Evolutionary conservation across 2,113 vertebrate species (phyloP).

Genomic region (Microtus richardsoni): DNA sequence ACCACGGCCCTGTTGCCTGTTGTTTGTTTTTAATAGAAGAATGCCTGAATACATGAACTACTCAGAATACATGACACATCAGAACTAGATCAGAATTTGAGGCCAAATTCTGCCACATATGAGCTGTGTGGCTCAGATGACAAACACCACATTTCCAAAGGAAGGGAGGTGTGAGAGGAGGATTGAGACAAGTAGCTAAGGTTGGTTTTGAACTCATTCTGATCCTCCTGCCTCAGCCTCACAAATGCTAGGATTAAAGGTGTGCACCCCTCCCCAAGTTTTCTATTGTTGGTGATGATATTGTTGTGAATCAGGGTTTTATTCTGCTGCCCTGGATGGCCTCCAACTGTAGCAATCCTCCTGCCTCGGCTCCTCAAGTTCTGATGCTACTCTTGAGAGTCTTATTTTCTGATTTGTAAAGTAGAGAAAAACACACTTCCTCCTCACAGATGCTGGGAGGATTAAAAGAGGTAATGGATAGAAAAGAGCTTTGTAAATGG

Average conservation of each 20-base stretch:
- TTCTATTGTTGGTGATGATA: background rate
- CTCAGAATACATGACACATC: background rate
- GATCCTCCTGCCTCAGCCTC: background rate
- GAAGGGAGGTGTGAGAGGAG: background rate
- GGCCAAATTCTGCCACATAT: background rate
- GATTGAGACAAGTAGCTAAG: background rate
- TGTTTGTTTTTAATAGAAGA: background rate
- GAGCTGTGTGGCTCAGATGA: background rate
- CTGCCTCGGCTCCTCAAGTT: background rate
- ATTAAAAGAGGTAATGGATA: conserved; percentile 41
- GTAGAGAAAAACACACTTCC: background rate
- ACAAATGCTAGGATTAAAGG: background rate
- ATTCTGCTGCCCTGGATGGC: background rate
- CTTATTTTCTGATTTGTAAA: conserved; percentile 41
- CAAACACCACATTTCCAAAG: background rate
- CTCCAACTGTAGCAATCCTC: background rate
- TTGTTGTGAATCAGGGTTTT: background rate
- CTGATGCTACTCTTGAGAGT: background rate
- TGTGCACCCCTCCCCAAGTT: background rate
- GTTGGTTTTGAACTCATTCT: background rate
- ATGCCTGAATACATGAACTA: background rate
- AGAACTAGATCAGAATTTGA: background rate
- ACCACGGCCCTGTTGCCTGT: background rate
- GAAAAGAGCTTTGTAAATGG: conserved; percentile 39
- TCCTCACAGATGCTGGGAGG: conserved; percentile 9